Percentiles rank a stretch among this genome's conserved stretches.
phyloP scores from a whole-genome alignment of 1,140 invertebrate species.

The Meloidogyne floridensis region DNA sequence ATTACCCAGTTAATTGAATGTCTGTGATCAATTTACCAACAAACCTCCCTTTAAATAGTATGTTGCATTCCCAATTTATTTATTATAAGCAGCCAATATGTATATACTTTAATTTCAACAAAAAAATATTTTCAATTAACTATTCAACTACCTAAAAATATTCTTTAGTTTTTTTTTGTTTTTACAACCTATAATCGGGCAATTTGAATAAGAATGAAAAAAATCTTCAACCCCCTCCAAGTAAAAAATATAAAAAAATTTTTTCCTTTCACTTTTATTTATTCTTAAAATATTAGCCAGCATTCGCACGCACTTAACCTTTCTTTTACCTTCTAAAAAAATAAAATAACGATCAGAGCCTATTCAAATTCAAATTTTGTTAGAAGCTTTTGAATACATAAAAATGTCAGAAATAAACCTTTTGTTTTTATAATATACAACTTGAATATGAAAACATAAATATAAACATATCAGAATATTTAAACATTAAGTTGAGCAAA shows the following conservation, averaged over 20 bases:
- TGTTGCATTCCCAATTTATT: not conserved
- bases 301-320: not conserved
- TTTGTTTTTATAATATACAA: not conserved
- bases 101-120: not conserved
- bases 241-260: not conserved
- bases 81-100: not conserved
- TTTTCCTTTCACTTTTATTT: not conserved
- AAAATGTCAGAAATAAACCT: conserved; percentile 3
- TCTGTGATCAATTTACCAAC: not conserved
- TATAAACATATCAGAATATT: not conserved
- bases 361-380: conserved; percentile 7
- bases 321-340: not conserved
- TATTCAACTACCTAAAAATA: not conserved
- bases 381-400: not conserved
- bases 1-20: not conserved
- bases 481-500: not conserved
- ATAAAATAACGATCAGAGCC: not conserved
- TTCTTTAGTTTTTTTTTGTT: conserved; percentile 5
- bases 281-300: not conserved
- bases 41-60: not conserved
- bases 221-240: not conserved
- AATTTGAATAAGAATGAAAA: conserved; percentile 10
- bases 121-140: not conserved
- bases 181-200: not conserved
- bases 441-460: not conserved